These are phyloP conservation scores for Dysmachus trigonus DNA, from an alignment of 2,888 invertebrate species.

Conservation along the genomic window DNA sequence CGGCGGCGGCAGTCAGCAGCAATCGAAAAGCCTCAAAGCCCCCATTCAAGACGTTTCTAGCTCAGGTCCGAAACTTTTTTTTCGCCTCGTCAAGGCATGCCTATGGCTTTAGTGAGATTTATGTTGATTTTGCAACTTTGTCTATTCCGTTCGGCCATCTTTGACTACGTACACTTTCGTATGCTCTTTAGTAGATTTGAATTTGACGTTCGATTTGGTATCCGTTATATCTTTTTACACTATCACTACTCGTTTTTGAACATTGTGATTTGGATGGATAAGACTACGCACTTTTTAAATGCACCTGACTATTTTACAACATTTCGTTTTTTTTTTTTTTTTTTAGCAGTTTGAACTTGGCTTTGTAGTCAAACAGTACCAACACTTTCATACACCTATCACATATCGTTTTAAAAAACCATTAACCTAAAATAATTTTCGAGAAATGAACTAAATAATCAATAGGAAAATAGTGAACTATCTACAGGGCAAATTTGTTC, in stretches of 20 bases:
- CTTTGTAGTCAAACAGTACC: background rate
- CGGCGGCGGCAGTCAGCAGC: conserved; percentile 59
- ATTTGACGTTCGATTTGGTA: background rate
- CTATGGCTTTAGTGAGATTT: conserved; percentile 30
- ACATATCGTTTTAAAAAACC: background rate
- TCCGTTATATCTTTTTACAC: background rate
- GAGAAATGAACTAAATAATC: too few species aligned
- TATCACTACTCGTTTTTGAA: background rate
- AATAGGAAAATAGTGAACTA: too few species aligned
- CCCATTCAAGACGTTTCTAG: conserved; percentile 66
- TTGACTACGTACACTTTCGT: background rate
- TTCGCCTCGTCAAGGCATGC: conserved; percentile 12
- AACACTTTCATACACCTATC: background rate
- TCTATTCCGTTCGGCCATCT: conserved; percentile 9
- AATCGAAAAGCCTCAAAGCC: conserved; percentile 65
- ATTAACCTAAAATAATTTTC: background rate
- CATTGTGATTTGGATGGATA: conserved; percentile 21
- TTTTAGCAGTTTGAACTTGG: background rate
- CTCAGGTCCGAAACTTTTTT: conserved; percentile 61
- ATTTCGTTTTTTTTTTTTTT: background rate
- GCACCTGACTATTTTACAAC: background rate
- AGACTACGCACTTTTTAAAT: background rate
- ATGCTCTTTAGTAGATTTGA: background rate
- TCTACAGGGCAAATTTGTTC: too few species aligned
- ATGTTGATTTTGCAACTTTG: conserved; percentile 31